Evolutionary conservation across 2,113 vertebrate species (phyloP).

Genomic region (Podiceps cristatus): DNA sequence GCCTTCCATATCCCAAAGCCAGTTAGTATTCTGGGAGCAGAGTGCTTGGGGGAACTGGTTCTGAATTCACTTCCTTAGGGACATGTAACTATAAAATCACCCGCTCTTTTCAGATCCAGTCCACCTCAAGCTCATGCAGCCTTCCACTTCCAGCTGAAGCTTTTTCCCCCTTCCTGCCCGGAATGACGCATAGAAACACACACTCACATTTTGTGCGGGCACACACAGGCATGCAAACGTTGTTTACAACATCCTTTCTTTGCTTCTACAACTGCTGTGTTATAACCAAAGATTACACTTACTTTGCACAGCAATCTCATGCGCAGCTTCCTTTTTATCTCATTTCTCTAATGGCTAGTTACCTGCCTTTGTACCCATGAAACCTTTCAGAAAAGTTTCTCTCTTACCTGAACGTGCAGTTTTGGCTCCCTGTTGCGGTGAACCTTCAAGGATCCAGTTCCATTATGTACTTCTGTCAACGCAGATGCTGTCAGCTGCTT

Average conservation of each 20-base stretch:
- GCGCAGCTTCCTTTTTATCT: background rate
- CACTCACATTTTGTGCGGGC: background rate
- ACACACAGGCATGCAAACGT: background rate
- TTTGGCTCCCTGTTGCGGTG: background rate
- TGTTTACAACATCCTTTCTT: background rate
- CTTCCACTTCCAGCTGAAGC: background rate
- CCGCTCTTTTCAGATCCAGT: background rate
- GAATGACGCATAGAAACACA: rapidly evolving
- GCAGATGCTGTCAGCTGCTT: background rate
- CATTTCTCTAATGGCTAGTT: background rate
- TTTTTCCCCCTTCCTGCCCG: background rate
- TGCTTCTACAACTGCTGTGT: background rate
- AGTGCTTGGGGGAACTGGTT: background rate
- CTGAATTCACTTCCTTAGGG: background rate
- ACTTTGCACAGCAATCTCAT: background rate
- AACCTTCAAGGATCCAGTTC: background rate
- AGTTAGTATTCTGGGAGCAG: background rate
- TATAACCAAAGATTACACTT: background rate
- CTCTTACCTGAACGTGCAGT: background rate
- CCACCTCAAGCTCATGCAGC: background rate
- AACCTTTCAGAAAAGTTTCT: background rate
- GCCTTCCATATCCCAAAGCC: background rate
- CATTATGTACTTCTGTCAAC: background rate
- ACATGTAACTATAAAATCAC: background rate
- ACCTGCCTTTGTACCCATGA: background rate